phyloP scores from a whole-genome alignment of 2,113 vertebrate genomes.

The Clarias gariepinus region DNA sequence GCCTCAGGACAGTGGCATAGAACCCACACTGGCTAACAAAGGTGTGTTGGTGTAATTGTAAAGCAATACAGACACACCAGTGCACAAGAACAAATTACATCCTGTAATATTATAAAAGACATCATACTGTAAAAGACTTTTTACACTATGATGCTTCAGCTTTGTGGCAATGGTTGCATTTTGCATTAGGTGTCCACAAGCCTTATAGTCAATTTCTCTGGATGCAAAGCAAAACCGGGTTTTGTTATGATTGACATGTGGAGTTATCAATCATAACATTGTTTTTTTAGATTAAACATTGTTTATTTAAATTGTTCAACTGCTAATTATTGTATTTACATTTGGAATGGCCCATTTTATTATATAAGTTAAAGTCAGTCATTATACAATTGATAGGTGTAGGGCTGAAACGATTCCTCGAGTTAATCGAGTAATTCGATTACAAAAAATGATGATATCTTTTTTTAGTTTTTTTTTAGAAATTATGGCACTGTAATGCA shows the following conservation, averaged over 20 bases:
- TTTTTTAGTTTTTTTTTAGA: too few relatives aligned
- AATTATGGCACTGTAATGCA: too few relatives aligned
- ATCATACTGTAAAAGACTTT: not conserved
- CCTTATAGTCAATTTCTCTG: not conserved
- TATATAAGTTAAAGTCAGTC: conserved; percentile 47
- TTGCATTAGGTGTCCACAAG: not conserved
- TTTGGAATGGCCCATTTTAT: conserved; percentile 30
- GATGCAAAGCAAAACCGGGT: not conserved
- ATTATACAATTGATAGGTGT: conserved; percentile 66
- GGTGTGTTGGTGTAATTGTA: too few relatives aligned
- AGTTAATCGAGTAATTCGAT: too few relatives aligned
- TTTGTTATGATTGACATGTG: not conserved
- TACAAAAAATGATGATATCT: too few relatives aligned
- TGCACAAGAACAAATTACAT: too few relatives aligned
- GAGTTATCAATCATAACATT: not conserved
- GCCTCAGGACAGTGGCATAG: too few relatives aligned
- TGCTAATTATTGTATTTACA: not conserved
- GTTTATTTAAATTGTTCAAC: too few relatives aligned
- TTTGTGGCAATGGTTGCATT: not conserved
- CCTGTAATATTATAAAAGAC: too few relatives aligned
- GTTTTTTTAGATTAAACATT: not conserved
- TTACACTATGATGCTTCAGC: not conserved
- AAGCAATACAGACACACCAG: too few relatives aligned
- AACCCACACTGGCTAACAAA: too few relatives aligned
- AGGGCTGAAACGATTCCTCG: too few relatives aligned